Base-by-base conservation (phyloP, 2,888 invertebrate genomes). In the Epicampocera succincta region DNA sequence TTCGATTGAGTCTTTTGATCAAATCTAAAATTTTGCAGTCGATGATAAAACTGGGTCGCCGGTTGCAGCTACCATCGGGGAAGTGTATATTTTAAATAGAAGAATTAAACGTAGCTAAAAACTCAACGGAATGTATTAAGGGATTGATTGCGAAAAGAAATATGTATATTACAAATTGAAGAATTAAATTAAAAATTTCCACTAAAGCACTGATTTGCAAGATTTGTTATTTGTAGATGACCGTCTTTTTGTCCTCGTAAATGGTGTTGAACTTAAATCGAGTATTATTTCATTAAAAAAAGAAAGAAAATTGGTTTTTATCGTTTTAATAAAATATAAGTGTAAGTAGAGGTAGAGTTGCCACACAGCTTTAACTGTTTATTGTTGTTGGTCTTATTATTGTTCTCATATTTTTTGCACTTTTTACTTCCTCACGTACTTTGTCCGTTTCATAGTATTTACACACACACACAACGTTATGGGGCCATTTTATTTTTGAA, bases 1-100 rank as follows among this genome's bases (percentile, higher is more conserved):
- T 85, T 79, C 75, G 63, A 56, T 48, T 75, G 71, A 74, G 68
- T 77, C 38, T 75, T 69, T 83, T 80, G 80, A 84, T 83, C 80
- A 71, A 80, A 76, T 66, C 66, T 69, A 71, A 74, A 77, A 83
- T 72, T 84, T 78, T 76, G 76, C 33, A 19, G 79, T 68, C 69
- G 83, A 11, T 72, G 79, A 76, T 52, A 71, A 69, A 80, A 76
- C 72, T 76, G 61, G 60, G 83, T 72, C 75, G 72, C 75, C 76
- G 80, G 80, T 80, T 82, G 82, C 78, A 82, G 78, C 74, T 82
- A 74, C 65, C 72, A 68, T 73, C 78, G 44, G 21, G 56, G 71
- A 76, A 69, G 52, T 61, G 21, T 66, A 44, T n/a, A 48, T 73
- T 48, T 66, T 48, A 15, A 68, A 69, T 58, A 46, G 63, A 60